Conservation (phyloP, 2,113 vertebrate species). For the Microcebus ravelobensis region DNA sequence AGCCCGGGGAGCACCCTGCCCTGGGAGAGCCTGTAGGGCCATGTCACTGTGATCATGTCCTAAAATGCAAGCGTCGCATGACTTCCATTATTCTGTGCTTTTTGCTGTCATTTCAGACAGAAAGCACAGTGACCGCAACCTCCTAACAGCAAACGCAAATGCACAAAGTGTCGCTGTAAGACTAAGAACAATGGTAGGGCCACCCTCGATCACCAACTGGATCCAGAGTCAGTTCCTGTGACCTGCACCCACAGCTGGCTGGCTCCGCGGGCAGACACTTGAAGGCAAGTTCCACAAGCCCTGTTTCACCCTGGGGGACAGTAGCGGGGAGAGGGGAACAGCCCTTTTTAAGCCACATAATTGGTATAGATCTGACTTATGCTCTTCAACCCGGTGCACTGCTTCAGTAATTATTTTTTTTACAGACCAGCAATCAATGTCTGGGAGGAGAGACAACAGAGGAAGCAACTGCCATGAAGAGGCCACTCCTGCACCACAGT, state of each 20-base stretch:
- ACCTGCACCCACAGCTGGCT: too few relatives aligned
- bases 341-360: fast-evolving
- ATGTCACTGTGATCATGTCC: neutral
- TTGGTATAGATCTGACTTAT: neutral
- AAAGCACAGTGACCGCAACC: neutral
- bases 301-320: neutral
- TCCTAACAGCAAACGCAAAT: fast-evolving
- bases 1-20: neutral
- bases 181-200: fast-evolving
- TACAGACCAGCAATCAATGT: neutral
- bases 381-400: neutral
- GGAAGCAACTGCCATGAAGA: fast-evolving
- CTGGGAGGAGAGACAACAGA: neutral
- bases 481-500: neutral
- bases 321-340: neutral
- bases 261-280: neutral
- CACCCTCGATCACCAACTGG: fast-evolving
- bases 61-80: fast-evolving
- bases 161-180: fast-evolving
- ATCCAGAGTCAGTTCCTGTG: fast-evolving
- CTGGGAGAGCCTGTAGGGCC: too few relatives aligned
- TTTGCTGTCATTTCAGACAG: too few relatives aligned
- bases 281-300: neutral
- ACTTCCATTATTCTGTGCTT: neutral
- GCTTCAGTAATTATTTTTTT: neutral